phyloP scores from a whole-genome alignment of 2,888 invertebrate species.

The Meiosimyza decipiens region DNA sequence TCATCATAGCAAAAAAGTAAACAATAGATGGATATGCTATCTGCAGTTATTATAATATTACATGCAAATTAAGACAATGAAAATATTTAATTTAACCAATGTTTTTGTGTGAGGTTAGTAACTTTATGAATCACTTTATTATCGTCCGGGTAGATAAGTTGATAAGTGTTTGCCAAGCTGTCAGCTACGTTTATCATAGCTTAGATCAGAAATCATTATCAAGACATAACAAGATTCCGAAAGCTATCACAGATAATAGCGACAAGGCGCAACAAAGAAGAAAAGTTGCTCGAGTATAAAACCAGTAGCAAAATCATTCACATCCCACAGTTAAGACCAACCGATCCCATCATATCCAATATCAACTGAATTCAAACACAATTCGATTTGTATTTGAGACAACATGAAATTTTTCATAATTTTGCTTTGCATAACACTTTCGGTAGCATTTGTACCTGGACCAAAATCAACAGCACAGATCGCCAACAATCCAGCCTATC shows the following conservation, averaged over 20 bases:
- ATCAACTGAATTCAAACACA: too few relatives aligned
- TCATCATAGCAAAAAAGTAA: too few relatives aligned
- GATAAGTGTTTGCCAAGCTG: constrained; percentile 19
- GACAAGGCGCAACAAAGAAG: too few relatives aligned
- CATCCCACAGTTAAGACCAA: neutral
- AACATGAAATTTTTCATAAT: constrained; percentile 9
- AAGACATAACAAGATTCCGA: too few relatives aligned
- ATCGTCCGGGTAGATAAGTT: neutral
- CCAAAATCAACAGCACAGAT: neutral
- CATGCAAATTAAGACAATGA: too few relatives aligned
- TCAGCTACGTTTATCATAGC: neutral
- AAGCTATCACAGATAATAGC: too few relatives aligned
- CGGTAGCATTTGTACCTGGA: constrained; percentile 9
- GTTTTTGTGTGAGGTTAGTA: too few relatives aligned
- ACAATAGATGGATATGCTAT: too few relatives aligned
- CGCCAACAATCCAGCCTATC: constrained; percentile 1
- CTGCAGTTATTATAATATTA: too few relatives aligned
- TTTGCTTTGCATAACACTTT: constrained; percentile 7
- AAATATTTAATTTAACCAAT: too few relatives aligned
- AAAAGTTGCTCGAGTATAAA: constrained; percentile 2
- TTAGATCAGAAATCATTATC: neutral
- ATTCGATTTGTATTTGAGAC: neutral
- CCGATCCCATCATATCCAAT: neutral
- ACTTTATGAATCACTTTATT: neutral
- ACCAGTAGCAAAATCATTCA: neutral